These are phyloP conservation scores for Hartigia nigra DNA, from an alignment of 2,888 invertebrate genomes.

Conservation along the genomic window DNA sequence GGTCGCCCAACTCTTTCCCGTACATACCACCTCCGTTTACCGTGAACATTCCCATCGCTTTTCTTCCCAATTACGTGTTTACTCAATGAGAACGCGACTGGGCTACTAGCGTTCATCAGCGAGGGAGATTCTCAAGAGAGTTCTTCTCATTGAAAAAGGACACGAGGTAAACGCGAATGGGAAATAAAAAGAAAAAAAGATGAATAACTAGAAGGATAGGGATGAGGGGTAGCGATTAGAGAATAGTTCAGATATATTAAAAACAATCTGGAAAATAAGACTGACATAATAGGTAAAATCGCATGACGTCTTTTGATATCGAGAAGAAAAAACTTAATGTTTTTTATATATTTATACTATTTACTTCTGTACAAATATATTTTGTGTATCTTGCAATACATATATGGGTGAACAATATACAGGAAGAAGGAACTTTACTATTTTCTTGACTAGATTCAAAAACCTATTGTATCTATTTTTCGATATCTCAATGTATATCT, in stretches of 20 bases:
- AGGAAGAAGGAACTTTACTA: not conserved
- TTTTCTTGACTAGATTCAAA: not conserved
- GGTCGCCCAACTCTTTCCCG: not conserved
- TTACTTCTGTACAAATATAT: not conserved
- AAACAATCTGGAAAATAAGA: not conserved
- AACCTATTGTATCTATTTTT: not conserved
- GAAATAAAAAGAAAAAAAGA: not conserved
- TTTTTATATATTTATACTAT: not conserved
- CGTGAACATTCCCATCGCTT: not conserved
- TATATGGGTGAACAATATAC: not conserved
- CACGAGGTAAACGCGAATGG: not conserved
- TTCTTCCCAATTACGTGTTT: not conserved
- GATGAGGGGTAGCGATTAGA: not conserved
- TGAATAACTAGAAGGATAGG: not conserved
- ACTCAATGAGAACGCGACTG: not conserved
- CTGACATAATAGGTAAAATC: not conserved
- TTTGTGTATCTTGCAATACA: not conserved
- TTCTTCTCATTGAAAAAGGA: not conserved
- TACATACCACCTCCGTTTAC: not conserved
- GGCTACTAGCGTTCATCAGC: not conserved
- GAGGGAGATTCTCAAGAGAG: not conserved
- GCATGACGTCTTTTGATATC: not conserved
- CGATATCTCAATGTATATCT: not conserved
- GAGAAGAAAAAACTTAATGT: too few species aligned
- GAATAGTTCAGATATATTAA: not conserved